phyloP scores from a whole-genome alignment of 2,888 invertebrate genomes.

The Syrista parreyssii region DNA sequence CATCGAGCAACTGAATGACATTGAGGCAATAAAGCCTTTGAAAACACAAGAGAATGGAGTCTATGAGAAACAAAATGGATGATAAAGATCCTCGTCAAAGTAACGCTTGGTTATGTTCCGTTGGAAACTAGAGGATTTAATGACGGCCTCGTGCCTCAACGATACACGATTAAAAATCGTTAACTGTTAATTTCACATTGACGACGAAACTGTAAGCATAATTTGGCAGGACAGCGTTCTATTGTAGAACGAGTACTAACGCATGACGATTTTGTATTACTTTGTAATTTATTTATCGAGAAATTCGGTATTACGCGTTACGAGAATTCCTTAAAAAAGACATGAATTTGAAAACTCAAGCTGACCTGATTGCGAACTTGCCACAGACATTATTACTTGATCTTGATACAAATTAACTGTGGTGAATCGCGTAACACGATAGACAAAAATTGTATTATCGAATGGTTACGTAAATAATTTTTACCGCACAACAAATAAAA shows the following conservation, averaged over 20 bases:
- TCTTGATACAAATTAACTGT: not conserved
- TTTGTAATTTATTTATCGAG: not conserved
- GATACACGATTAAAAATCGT: not conserved
- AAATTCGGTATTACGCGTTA: not conserved
- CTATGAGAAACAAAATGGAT: constrained; percentile 58
- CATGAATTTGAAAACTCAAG: not conserved
- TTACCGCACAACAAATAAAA: not conserved
- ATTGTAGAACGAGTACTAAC: not conserved
- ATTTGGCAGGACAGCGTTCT: not conserved
- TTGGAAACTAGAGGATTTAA: not conserved
- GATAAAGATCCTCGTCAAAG: constrained; percentile 22
- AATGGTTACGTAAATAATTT: not conserved
- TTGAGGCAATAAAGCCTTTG: constrained; percentile 51
- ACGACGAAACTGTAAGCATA: not conserved
- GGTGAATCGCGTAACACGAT: not conserved
- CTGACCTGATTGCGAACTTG: not conserved
- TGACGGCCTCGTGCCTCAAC: not conserved
- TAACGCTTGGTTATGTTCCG: not conserved
- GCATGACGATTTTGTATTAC: not conserved
- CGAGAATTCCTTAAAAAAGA: not conserved
- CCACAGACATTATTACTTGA: too few species aligned
- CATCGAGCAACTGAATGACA: constrained; percentile 47
- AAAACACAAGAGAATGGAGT: constrained; percentile 56
- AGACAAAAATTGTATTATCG: not conserved
- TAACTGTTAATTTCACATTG: not conserved